A percentile compares a stretch with the other conserved stretches of the same genome.
phyloP scores from a whole-genome alignment of 92 coral and sea anemone species.

The Zoanthus gigantus region DNA sequence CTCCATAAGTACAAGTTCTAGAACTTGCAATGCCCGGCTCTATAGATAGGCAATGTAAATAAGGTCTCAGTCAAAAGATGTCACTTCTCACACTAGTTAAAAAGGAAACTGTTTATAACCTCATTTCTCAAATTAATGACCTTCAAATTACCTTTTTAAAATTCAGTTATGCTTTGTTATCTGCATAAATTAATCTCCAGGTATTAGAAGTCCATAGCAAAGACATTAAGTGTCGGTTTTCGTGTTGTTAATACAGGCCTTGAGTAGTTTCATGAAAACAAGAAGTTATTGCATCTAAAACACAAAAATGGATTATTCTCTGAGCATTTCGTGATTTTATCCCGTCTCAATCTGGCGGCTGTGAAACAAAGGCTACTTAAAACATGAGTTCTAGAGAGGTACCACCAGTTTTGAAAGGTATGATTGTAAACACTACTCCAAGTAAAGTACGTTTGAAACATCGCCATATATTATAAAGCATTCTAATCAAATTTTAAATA shows the following conservation, averaged over 20 bases:
- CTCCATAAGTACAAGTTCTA: neutral
- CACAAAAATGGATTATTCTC: neutral
- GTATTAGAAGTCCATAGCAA: too few species aligned
- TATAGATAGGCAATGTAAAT: neutral
- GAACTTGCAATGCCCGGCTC: neutral
- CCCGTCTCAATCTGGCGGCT: neutral
- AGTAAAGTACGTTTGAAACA: too few species aligned
- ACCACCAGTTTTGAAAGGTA: neutral
- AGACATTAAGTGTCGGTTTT: neutral
- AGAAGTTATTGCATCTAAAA: neutral
- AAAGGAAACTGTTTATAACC: neutral
- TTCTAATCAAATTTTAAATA: too few species aligned
- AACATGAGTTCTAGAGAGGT: neutral
- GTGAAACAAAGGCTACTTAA: neutral
- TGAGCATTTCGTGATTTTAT: neutral
- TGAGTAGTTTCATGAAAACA: neutral
- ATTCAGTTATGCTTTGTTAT: neutral
- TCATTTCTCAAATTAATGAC: neutral
- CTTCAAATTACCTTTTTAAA: neutral
- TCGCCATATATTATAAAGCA: too few species aligned
- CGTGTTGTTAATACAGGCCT: neutral
- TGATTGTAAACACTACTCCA: neutral
- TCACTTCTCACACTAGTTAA: neutral
- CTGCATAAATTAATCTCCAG: neutral
- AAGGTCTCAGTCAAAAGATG: neutral